Evolutionary conservation across 1,140 invertebrate species (phyloP), one percentile per base, ranked within the genome.

Genomic region (Tetragnatha versicolor): DNA sequence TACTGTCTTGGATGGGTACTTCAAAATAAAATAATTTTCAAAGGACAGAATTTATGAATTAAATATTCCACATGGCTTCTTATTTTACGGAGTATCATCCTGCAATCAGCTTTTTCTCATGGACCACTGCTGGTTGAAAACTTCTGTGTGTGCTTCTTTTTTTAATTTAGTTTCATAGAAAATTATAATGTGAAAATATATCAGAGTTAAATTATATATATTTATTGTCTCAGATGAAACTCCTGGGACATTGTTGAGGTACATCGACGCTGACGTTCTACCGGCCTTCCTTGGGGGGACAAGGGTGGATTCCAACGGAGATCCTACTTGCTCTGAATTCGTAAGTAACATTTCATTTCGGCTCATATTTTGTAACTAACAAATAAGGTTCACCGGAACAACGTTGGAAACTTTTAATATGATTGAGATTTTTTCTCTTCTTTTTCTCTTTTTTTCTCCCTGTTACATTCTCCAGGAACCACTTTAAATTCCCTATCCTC

Each of bases 261-360:
- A 76, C 20, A 76, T 76, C 20, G 72, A 76, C 20, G 72, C 12
- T 7, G 72, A 76, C 22, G 53, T 61, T 9, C 60, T 76, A 0
- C 72, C 72, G 1, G 72, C 31, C n/a, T 76, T 65, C 10, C 60
- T 76, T 0, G 72, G 72, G 17, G 72, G 72, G 2, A 63, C 25
- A n/a, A 49, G n/a, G 53, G 60, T 76, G 1, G 72, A 76, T 37
- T 49, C 39, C 5, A 76, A 49, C 2, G 72, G 72, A n/a, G 72
- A 76, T 37, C 72, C 72, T 4, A 65, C 27, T 22, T 76, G 72
- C 25, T n/a, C 49, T 63, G 72, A 63, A 20, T 76, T 76, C 27
- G 72, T 76, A 29, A 76, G 72, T 76, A 31, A 14, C 14, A 0
- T 65, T 39, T 20, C 10, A 45, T 7, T 45, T 17, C 7, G 17